Base-by-base conservation (phyloP, 1,140 invertebrate genomes). In the Conus ventricosus region DNA sequence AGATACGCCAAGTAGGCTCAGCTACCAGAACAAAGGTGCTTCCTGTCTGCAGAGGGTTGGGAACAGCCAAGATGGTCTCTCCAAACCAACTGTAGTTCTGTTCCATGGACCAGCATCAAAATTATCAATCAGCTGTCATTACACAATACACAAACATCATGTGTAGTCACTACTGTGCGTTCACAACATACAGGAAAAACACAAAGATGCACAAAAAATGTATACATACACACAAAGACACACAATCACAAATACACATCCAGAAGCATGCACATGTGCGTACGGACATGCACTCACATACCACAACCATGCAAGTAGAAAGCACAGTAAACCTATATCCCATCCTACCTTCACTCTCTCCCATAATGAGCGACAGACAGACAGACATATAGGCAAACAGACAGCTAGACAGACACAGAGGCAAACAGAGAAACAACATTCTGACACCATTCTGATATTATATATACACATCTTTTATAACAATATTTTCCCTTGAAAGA, bases 1-100 rank as follows among this genome's bases (percentile, higher is more conserved):
- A 94, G 51, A 82, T 89, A 76, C 93, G 88, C 80, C 80, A 91
- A 25, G 89, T 85, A 84, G 93, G 92, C 54, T 92, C 90, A 15
- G 92, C 85, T 25, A 92, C 89, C 81, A 91, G 85, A 39, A 92
- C 81, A 17, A 83, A 67, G 7, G 75, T 67, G 17, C 84, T 63
- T 4, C 82, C 75, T 25, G 86, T 75, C 15, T 67, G 6, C 82
- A 63, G 23, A 23, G 80, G 51, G 51, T 53, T 54, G 54, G 53
- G 0, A 1, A 78, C 71, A 57, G n/a, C 71, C 25, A 17, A 71
- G n/a, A 90, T 15, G 54, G 84, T 86, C 39, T 86, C n/a, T 23
- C 89, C 89, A 76, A 88, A 90, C 89, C 89, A 90, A 57, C 89
- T 88, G 87, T 88, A 90, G 57, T 90, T 88, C 89, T 90, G 87